A percentile compares a stretch with the other conserved stretches of the same genome.
phyloP scores from a whole-genome alignment of 2,888 invertebrate species.

The Pharmacophagus antenor region DNA sequence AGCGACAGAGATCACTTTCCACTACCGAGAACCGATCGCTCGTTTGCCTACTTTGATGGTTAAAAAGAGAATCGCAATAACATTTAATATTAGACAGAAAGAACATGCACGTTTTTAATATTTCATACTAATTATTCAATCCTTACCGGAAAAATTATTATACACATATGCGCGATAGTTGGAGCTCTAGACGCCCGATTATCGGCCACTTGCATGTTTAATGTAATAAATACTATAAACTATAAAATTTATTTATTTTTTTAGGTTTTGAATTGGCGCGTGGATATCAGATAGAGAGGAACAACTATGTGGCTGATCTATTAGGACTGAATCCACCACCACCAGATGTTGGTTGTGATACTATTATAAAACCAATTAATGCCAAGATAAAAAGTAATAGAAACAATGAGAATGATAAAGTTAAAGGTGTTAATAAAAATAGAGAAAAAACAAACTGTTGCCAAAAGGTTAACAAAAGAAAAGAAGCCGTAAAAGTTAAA shows the following conservation, averaged over 20 bases:
- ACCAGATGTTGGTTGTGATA: slow-evolving; percentile 46
- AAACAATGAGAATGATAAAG: slow-evolving; percentile 9
- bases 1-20: too few relatives aligned
- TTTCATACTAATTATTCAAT: too few relatives aligned
- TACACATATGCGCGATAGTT: too few relatives aligned
- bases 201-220: too few relatives aligned
- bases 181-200: too few relatives aligned
- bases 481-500: slow-evolving; percentile 21
- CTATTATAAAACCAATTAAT: slow-evolving; percentile 41
- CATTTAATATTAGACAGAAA: too few relatives aligned
- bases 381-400: slow-evolving; percentile 32
- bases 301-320: slow-evolving; percentile 76
- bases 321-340: slow-evolving; percentile 46
- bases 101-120: too few relatives aligned
- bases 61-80: too few relatives aligned
- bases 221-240: neutral
- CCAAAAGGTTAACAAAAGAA: slow-evolving; percentile 14
- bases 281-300: slow-evolving; percentile 84
- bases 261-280: slow-evolving; percentile 84
- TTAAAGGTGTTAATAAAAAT: slow-evolving; percentile 28
- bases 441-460: slow-evolving; percentile 32
- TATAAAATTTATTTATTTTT: slow-evolving; percentile 38
- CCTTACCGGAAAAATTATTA: too few relatives aligned
- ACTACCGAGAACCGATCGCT: too few relatives aligned
- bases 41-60: too few relatives aligned